phyloP scores from a whole-genome alignment of 2,797 vertebrate species.

The Capromys pilorides region DNA sequence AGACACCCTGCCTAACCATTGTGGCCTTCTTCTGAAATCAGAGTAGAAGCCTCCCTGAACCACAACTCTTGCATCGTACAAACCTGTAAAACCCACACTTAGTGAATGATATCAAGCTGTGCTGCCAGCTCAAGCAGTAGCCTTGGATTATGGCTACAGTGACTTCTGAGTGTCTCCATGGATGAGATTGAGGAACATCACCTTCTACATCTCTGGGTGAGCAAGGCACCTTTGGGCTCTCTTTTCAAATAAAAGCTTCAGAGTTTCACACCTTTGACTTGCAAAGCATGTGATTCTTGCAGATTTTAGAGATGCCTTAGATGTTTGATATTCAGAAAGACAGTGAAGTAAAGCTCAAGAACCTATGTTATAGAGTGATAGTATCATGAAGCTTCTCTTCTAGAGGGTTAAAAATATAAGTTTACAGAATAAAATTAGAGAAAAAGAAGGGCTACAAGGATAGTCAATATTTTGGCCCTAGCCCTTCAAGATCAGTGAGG shows the following conservation, averaged over 20 bases:
- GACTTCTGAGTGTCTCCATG: neutral
- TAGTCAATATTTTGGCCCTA: no score
- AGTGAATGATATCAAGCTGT: neutral
- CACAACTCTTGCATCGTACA: neutral
- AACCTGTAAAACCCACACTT: neutral
- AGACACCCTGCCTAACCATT: neutral
- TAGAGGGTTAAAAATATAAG: no score
- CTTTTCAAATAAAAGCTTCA: neutral
- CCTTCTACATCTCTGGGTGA: neutral
- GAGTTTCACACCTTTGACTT: neutral
- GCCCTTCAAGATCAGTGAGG: no score
- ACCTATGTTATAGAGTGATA: no score
- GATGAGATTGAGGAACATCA: neutral
- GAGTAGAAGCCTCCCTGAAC: neutral
- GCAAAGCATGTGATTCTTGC: neutral
- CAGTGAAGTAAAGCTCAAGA: no score
- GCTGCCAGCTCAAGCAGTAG: neutral
- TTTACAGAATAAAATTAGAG: no score
- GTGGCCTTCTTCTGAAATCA: neutral
- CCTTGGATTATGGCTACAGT: neutral
- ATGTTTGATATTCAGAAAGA: no score
- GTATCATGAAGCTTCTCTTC: no score
- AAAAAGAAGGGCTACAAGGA: no score
- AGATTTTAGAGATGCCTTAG: neutral
- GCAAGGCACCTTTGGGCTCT: neutral